Evolutionary conservation across 2,888 invertebrate species (phyloP).

Genomic region (Alloscopus bannaensis): DNA sequence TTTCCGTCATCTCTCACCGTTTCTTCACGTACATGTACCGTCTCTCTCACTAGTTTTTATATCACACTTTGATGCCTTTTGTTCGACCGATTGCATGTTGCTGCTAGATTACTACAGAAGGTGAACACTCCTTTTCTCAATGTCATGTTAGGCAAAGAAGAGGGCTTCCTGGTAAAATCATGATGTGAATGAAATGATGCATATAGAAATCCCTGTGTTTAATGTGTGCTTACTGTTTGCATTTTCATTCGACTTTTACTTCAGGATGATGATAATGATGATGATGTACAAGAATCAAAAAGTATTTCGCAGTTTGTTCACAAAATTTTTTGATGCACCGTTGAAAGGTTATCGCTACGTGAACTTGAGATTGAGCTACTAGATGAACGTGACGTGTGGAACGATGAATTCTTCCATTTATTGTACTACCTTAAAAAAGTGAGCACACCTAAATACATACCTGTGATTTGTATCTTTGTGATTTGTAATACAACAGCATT

Average conservation of each 20-base stretch:
- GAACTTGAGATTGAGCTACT: too few species aligned
- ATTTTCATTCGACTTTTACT: conserved; percentile 38
- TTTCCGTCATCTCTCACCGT: background rate
- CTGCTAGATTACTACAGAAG: conserved; percentile 16
- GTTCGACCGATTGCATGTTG: conserved; percentile 14
- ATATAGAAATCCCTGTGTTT: too few species aligned
- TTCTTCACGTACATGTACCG: background rate
- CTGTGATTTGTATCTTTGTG: too few species aligned
- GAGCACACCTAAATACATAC: too few species aligned
- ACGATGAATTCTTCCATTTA: too few species aligned
- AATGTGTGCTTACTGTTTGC: conserved; percentile 8
- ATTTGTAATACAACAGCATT: too few species aligned
- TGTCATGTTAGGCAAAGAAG: background rate
- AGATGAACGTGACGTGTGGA: too few species aligned
- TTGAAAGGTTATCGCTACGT: too few species aligned
- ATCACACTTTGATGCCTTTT: conserved; percentile 21
- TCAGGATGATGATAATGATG: background rate
- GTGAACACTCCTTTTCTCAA: background rate
- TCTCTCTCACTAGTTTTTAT: background rate
- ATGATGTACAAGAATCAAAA: conserved; percentile 27
- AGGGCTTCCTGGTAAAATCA: background rate
- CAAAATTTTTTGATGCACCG: conserved; percentile 42
- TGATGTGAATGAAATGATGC: conserved; percentile 15
- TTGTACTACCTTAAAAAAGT: too few species aligned
- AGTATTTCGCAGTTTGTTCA: conserved; percentile 69